Base-by-base conservation (phyloP, 1,140 invertebrate species). In the Hycleus phaleratus region DNA sequence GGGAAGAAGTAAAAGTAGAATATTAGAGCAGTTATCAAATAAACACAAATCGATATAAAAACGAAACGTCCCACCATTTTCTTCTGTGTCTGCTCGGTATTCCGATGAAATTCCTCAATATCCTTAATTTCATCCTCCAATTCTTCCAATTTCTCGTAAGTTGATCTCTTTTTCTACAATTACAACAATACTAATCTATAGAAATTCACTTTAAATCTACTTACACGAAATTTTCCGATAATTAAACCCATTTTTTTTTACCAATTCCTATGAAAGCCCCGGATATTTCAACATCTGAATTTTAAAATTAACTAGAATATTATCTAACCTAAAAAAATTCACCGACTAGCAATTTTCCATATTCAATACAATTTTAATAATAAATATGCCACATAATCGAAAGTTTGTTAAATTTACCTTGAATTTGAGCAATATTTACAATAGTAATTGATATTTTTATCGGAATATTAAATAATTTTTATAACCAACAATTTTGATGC, bases 1-100 rank as follows among this genome's bases (percentile, higher is more conserved):
- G 86, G 85, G 61, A 86, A 85, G 65, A 84, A 88, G 63, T 85
- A 85, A 71, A 91, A 88, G 70, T 90, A 94, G 69, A 89, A 87
- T 53, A 88, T 61, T 5, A 87, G 69, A 32, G 85, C 85, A 60
- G 82, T 81, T 44, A 91, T 71, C 10, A 92, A 78, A 73, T 93
- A 95, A 4, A 90, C 64, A n/a, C 86, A 77, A 26, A 91, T 82
- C 25, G 89, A 91, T 65, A 87, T 85, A 49, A 92, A 78, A 60
- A 94, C 79, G 42, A 95, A 80, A 64, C 84, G 82, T 40, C 86
- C 86, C 51, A 93, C 83, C 57, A 91, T 83, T 53, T 84, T 83
- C 68, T 88, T 88, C 71, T 92, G 88, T 42, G 78, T 81, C 62
- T 86, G 81, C 73, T 93, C 84, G 24, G 90, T 93, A 68, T 81